Base-by-base conservation (phyloP, 2,888 invertebrate species). In the Phortica okadai region DNA sequence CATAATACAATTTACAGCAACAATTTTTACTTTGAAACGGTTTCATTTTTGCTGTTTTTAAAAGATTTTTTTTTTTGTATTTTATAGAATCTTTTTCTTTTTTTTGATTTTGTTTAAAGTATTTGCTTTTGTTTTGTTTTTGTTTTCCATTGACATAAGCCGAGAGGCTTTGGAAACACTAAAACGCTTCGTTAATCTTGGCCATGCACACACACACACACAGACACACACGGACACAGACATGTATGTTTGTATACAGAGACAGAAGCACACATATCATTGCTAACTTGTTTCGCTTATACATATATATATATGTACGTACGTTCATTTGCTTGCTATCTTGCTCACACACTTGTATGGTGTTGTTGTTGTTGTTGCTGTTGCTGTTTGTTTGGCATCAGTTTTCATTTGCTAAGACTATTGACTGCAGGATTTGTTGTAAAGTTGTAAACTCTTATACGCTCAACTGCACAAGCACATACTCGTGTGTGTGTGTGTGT, bases 401-500 rank as follows among this genome's bases (percentile, higher is more conserved):
- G 67, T 44, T 67, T 67, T 67, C 44, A 67, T 67, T 67, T 67
- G 42, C 44, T 67, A 67, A 44, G 67, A 67, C 44, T 44, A 67
- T 67, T 67, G 67, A 67, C 44, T 67, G 67, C 44, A 67, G 67
- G 41, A 64, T 64, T 64, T 64, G 11, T 25, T 64, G 64, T 41
- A 21, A 33, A 64, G 64, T 14, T 64, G 10, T 33, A 64, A 14
- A 64, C 64, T 11, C 64, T 25, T 33, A 33, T 33, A 33, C 33
- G 41, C 64, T 11, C 64, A 64, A 83, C 80, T 85, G 83, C 80
- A 78, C 70, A 78, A 82, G 62, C 16, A 8, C n/a, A 54, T 54
- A 6, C 54, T 16, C 44, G 69, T 69, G 69, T 69, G 69, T 33
- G 62, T 66, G 58, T 59, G 59, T 69, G 70, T 74, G 70, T 75